Evolutionary conservation across 2,113 vertebrate species (phyloP), one percentile per base, ranked within the genome.

Genomic region (Diadophis punctatus): DNA sequence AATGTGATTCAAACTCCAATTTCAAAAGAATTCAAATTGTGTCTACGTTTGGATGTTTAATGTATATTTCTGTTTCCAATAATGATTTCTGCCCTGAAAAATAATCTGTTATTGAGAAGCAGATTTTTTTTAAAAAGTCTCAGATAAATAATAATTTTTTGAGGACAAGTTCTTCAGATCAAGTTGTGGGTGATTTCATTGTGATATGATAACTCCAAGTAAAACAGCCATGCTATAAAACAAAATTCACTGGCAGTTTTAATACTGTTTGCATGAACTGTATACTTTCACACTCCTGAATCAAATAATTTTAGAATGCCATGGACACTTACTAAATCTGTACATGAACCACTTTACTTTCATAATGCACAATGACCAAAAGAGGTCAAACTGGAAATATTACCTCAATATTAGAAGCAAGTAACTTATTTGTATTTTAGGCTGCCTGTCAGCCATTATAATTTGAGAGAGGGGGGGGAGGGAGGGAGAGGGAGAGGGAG

Each of bases 291-390:
- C 95, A 95, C 95, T 97, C 96, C 96, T 97, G 95, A 97, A 96
- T 97, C 96, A 97, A 96, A 97, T 92, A 96, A 27, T 96, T 97
- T 97, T 97, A 97, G 97, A 86, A 97, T 96, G 95, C 96, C 97
- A 97, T 97, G 97, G 97, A 96, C 97, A 98, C 97, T 97, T 97
- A 97, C 97, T 96, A 97, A 96, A 96, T 97, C 97, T 97, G 94
- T 96, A 95, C 97, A 96, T 96, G 97, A 97, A 97, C 96, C 96
- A 97, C 96, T 97, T 97, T 98, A 96, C 96, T 96, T 97, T 97
- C 96, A 96, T 97, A 97, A 97, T 95, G 87, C 96, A 97, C 94
- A 96, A 96, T 95, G 95, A 96, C 97, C 93, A 96, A 95, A 94
- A 95, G 94, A 95, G 92, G 96, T 96, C 93, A 95, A 96, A 96